Percentiles rank a stretch among this genome's conserved stretches.
Evolutionary conservation across 2,113 vertebrate species (phyloP).

Genomic region (Cochlearius cochlearius): DNA sequence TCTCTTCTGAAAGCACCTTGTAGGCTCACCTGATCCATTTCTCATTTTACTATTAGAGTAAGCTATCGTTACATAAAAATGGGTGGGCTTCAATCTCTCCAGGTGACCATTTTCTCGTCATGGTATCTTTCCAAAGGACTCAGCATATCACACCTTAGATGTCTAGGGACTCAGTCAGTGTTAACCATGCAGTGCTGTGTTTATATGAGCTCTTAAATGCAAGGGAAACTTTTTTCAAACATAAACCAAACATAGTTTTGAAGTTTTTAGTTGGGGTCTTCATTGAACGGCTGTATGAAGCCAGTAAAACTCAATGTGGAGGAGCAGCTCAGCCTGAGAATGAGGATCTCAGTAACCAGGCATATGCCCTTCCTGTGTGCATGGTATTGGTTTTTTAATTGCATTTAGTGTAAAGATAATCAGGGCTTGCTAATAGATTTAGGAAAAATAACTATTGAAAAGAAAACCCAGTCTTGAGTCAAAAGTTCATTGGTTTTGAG

Average conservation of each 20-base stretch:
- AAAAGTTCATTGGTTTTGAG: conserved; percentile 12
- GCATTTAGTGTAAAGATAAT: neutral
- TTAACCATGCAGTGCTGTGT: neutral
- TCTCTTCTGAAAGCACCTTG: neutral
- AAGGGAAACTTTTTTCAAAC: neutral
- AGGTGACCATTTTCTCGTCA: neutral
- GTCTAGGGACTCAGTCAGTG: neutral
- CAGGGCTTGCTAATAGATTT: neutral
- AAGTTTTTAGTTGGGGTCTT: neutral
- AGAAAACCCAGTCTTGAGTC: neutral
- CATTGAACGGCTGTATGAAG: neutral
- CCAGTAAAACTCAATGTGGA: neutral
- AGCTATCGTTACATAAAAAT: neutral
- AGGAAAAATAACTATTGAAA: conserved; percentile 13
- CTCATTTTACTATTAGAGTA: neutral
- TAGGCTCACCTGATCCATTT: neutral
- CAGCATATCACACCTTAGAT: neutral
- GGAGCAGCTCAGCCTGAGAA: neutral
- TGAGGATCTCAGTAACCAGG: neutral
- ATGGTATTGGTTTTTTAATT: neutral
- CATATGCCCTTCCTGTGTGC: neutral
- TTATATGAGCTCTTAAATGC: neutral
- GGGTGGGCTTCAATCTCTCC: neutral
- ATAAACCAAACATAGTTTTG: neutral
- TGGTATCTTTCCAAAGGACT: neutral